Percentiles rank a stretch among this genome's conserved stretches.
These are phyloP conservation scores for Leptopilina myrica DNA, from an alignment of 2,888 invertebrate genomes.

Conservation along the genomic window DNA sequence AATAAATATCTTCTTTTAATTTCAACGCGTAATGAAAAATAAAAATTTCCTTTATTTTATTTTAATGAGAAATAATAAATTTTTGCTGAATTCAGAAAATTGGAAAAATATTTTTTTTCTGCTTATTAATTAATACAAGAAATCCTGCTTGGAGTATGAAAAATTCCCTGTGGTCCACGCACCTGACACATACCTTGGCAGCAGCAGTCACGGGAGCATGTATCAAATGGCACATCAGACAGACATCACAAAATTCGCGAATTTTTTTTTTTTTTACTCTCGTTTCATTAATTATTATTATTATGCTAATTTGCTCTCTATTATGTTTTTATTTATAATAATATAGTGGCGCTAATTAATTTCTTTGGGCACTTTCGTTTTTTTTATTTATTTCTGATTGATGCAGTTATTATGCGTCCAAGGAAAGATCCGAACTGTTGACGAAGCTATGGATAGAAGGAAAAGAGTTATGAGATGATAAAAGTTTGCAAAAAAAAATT, in stretches of 20 bases:
- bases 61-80: no score
- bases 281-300: conserved; percentile 1
- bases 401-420: conserved; percentile 56
- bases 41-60: no score
- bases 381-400: conserved; percentile 18
- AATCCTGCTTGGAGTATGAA: conserved; percentile 13
- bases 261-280: conserved; percentile 2
- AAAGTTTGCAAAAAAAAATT: not conserved
- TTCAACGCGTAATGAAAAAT: no score
- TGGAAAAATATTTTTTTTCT: not conserved
- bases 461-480: conserved; percentile 32
- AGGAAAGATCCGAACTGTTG: conserved; percentile 72
- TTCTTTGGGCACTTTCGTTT: conserved; percentile 19
- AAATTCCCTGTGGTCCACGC: conserved; percentile 2
- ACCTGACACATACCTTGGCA: conserved; percentile 39
- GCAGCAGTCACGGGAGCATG: conserved; percentile 29
- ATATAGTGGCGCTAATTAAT: conserved; percentile 7
- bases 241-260: conserved; percentile 36
- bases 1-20: no score
- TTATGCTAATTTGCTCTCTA: conserved; percentile 27
- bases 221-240: conserved; percentile 28
- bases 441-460: conserved; percentile 66
- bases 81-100: not conserved
- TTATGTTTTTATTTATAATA: not conserved
- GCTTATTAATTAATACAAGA: not conserved